Evolutionary conservation across 2,888 invertebrate species (phyloP).

Genomic region (Noctua fimbriata): DNA sequence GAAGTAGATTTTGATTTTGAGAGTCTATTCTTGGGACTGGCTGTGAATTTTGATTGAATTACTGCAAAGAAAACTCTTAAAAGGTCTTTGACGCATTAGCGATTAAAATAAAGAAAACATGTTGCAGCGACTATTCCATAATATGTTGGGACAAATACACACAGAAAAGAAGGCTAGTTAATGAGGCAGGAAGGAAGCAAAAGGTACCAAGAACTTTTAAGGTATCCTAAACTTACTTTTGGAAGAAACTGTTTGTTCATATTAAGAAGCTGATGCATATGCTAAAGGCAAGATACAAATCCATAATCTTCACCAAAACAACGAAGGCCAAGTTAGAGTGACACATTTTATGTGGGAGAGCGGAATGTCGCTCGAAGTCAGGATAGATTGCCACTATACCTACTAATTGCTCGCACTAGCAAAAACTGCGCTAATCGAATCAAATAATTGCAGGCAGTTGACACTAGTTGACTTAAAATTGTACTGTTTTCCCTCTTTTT

Average conservation of each 20-base stretch:
- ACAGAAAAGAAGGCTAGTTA: not conserved
- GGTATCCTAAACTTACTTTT: not conserved
- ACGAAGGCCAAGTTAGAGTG: slow-evolving; percentile 33
- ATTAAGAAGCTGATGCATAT: not conserved
- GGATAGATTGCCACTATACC: slow-evolving; percentile 56
- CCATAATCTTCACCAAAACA: not conserved
- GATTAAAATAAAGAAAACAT: not conserved
- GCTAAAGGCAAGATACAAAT: not conserved
- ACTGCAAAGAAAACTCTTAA: not conserved
- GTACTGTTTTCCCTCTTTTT: slow-evolving; percentile 50
- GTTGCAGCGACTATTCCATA: not conserved
- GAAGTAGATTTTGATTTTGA: not conserved
- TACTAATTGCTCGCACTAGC: slow-evolving; percentile 65
- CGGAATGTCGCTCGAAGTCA: slow-evolving; percentile 49
- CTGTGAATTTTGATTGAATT: not conserved
- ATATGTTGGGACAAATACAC: not conserved
- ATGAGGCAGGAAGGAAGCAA: not conserved
- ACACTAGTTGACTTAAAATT: slow-evolving; percentile 71
- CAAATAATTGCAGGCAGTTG: slow-evolving; percentile 73
- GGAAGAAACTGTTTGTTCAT: not conserved
- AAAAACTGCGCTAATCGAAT: slow-evolving; percentile 69
- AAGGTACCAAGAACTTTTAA: not conserved
- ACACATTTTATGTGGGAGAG: slow-evolving; percentile 69
- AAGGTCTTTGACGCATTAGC: not conserved
- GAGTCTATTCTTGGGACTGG: not conserved